Percentiles rank a stretch among this genome's conserved stretches.
Evolutionary conservation across 2,888 invertebrate genomes (phyloP).

Genomic region (Plagodis pulveraria): DNA sequence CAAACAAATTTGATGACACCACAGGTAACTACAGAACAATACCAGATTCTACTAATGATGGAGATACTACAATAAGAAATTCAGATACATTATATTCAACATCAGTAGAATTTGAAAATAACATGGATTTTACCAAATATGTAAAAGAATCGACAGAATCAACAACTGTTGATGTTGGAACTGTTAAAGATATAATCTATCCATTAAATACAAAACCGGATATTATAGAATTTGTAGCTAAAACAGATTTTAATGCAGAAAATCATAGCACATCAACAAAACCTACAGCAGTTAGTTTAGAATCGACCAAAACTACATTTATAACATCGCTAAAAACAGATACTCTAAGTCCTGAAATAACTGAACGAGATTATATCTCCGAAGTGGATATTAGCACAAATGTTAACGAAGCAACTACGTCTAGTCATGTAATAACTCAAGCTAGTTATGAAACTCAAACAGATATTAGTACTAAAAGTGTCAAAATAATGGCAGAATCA

Average conservation of each 20-base stretch:
- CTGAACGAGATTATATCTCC: background rate
- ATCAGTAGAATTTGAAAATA: background rate
- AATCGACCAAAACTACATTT: background rate
- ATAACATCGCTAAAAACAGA: background rate
- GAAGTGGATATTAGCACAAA: background rate
- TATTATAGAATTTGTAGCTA: background rate
- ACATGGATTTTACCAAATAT: background rate
- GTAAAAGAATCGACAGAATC: background rate
- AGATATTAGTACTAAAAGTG: background rate
- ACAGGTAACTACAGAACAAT: no score
- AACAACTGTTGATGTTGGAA: background rate
- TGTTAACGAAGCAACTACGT: no score
- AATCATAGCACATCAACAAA: background rate
- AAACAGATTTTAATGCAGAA: background rate
- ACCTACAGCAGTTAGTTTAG: background rate
- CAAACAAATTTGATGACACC: no score
- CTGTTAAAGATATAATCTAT: no score
- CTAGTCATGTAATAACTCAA: background rate
- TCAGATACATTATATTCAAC: background rate
- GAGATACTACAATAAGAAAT: background rate
- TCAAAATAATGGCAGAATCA: slow-evolving; percentile 5
- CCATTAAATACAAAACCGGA: no score
- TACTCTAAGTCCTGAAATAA: background rate
- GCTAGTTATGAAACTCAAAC: background rate
- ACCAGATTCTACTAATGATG: background rate